Percentiles rank a stretch among this genome's conserved stretches.
Conservation (phyloP, 2,113 vertebrate species). For the Sylvia atricapilla region DNA sequence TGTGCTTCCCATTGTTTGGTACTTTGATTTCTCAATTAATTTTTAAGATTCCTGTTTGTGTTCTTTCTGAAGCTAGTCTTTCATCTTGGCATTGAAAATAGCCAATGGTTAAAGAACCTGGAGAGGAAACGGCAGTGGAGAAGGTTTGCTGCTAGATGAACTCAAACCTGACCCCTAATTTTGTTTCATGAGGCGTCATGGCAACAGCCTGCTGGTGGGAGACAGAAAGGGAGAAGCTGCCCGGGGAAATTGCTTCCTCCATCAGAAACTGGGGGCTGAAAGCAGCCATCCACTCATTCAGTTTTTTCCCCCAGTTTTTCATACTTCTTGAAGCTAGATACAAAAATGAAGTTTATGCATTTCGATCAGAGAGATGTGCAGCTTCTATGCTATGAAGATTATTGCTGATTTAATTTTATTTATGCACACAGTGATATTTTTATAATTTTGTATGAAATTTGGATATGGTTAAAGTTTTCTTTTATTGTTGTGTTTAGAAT, state of each 20-base stretch:
- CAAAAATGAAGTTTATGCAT: not conserved
- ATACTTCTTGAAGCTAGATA: not conserved
- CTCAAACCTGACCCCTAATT: slow-evolving; percentile 52
- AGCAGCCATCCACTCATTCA: not conserved
- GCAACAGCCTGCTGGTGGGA: slow-evolving; percentile 16
- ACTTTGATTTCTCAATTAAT: not conserved
- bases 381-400: not conserved
- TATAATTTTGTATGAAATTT: not conserved
- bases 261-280: not conserved
- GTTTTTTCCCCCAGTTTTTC: not conserved
- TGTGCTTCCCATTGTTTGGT: not conserved
- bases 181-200: slow-evolving; percentile 39
- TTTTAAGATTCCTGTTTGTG: not conserved
- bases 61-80: not conserved
- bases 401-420: not conserved
- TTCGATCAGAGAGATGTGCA: not conserved
- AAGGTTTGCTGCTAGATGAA: slow-evolving; percentile 47
- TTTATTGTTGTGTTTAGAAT: not conserved
- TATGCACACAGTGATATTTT: not conserved
- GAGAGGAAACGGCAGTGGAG: not conserved
- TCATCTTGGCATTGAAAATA: slow-evolving; percentile 33
- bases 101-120: not conserved
- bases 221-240: not conserved
- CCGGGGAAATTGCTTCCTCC: not conserved
- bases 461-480: not conserved